Evolutionary conservation across 1,140 invertebrate species (phyloP).

Genomic region (Cherax destructor): DNA sequence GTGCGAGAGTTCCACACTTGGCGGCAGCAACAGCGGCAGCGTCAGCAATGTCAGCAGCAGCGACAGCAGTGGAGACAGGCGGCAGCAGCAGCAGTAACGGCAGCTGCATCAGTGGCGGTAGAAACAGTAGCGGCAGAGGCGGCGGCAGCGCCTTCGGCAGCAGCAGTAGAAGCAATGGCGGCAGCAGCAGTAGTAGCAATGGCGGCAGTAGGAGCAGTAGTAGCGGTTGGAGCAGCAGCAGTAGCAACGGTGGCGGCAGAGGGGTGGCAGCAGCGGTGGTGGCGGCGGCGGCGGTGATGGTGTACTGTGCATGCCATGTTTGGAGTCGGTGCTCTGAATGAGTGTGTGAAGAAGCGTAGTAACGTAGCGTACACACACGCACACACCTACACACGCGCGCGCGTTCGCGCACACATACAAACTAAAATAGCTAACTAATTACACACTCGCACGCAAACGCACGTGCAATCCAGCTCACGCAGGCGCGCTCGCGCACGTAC

Average conservation of each 20-base stretch:
- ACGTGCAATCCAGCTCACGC: not conserved
- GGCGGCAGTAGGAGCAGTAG: not conserved
- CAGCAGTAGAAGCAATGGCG: not conserved
- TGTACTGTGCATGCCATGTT: not conserved
- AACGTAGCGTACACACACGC: constrained; percentile 1
- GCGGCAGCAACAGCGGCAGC: too few species aligned
- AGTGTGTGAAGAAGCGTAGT: constrained; percentile 1
- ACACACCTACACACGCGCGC: constrained; percentile 24
- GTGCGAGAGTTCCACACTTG: too few species aligned
- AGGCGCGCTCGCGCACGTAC: too few species aligned
- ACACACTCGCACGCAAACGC: not conserved
- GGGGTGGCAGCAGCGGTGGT: not conserved
- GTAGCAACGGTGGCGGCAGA: not conserved
- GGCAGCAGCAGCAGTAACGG: too few species aligned
- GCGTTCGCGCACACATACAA: not conserved
- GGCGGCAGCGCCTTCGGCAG: not conserved
- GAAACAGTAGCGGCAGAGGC: not conserved
- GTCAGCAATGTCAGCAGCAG: not conserved
- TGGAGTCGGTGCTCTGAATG: not conserved
- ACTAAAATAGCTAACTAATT: too few species aligned
- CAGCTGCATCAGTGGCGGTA: not conserved
- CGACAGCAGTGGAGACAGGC: not conserved
- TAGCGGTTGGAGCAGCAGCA: not conserved
- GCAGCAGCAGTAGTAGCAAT: not conserved
- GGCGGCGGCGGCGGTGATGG: not conserved